Conservation (phyloP, 2,888 invertebrate genomes). For the Drosophila longiperda region DNA sequence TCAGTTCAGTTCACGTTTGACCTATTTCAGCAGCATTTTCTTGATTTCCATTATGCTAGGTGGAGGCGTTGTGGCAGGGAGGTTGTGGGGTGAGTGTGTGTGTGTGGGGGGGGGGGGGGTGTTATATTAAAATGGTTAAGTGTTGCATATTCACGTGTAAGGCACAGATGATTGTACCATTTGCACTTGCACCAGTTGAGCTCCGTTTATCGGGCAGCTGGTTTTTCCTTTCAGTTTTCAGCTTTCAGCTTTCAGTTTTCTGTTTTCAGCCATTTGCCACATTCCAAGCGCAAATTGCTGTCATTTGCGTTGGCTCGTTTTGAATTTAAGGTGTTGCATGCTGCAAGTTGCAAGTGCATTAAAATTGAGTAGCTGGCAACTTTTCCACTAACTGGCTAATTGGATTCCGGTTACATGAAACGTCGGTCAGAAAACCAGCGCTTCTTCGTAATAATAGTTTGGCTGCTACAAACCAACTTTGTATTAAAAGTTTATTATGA, state of each 20-base stretch:
- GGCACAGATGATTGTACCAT: neutral
- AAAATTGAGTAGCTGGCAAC: slow-evolving; percentile 65
- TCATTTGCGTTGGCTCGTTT: slow-evolving; percentile 27
- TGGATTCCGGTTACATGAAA: slow-evolving; percentile 58
- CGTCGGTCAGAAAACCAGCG: slow-evolving; percentile 24
- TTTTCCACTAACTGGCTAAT: slow-evolving; percentile 58
- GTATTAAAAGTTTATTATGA: neutral
- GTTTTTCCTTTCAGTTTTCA: slow-evolving; percentile 10
- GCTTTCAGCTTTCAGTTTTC: neutral
- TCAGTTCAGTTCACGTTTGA: slow-evolving; percentile 51
- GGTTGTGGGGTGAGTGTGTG: neutral
- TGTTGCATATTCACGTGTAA: slow-evolving; percentile 21
- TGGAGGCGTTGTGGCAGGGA: neutral
- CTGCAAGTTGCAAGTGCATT: slow-evolving; percentile 44
- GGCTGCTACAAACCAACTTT: neutral
- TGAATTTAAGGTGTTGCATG: slow-evolving; percentile 40
- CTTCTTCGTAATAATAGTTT: neutral
- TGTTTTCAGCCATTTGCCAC: neutral
- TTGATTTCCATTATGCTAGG: slow-evolving; percentile 26
- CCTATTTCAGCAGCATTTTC: slow-evolving; percentile 18
- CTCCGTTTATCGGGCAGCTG: slow-evolving; percentile 16
- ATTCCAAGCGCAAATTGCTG: slow-evolving; percentile 38
- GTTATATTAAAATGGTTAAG: slow-evolving; percentile 30
- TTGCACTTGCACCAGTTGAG: neutral
- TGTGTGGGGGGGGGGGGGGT: neutral